Conservation (phyloP, 30 jellyfish, hydroid and myxozoan genomes). For the Aurelia sp. region DNA sequence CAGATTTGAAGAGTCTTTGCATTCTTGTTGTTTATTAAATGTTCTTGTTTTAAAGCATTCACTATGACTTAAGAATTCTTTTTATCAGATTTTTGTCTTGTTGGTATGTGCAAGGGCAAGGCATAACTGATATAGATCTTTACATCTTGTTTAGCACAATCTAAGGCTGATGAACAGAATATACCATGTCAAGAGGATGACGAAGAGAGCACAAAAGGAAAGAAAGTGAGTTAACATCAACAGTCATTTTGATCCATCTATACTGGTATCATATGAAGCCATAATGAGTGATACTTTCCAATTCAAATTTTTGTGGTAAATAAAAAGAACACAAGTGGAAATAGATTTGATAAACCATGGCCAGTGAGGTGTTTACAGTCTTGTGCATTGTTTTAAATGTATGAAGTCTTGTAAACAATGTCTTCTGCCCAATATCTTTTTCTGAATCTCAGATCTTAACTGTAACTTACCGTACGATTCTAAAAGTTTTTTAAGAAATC, state of each 20-base stretch:
- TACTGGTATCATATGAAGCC: background rate
- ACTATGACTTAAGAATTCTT: no score
- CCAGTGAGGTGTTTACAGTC: background rate
- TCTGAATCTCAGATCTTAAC: background rate
- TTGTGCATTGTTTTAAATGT: background rate
- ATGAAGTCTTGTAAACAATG: background rate
- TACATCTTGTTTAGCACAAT: constrained; percentile 23
- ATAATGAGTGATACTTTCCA: no score
- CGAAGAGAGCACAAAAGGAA: constrained; percentile 57
- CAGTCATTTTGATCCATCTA: background rate
- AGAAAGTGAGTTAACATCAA: constrained; percentile 24
- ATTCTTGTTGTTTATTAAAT: no score
- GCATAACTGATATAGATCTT: no score
- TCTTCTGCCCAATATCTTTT: background rate
- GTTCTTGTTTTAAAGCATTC: no score
- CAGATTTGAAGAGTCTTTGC: no score
- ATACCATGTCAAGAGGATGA: constrained; percentile 54
- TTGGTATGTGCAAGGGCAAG: no score
- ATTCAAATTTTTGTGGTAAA: background rate
- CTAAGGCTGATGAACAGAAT: constrained; percentile 64
- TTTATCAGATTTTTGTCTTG: no score
- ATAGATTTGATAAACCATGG: background rate
- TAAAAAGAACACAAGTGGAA: background rate
- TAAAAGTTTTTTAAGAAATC: no score
- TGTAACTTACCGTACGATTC: no score